A percentile compares a stretch with the other conserved stretches of the same genome.
Evolutionary conservation across 2,113 vertebrate species (phyloP).

Genomic region (Zapus hudsonius): DNA sequence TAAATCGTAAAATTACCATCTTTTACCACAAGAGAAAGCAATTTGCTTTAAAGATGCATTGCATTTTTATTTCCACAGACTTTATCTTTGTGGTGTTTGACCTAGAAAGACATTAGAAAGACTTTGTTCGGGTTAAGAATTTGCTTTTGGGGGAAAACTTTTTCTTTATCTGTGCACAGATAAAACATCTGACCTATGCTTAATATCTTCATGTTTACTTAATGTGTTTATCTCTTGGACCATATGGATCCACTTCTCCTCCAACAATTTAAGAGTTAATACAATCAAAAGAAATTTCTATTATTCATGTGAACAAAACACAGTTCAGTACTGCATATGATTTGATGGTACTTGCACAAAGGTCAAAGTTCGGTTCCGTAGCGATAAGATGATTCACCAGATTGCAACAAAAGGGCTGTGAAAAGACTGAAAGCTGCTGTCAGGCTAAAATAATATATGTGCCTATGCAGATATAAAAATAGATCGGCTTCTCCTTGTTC

Average conservation of each 20-base stretch:
- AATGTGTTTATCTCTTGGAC: constrained; percentile 42
- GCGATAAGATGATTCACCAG: constrained; percentile 61
- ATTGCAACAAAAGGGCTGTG: constrained; percentile 64
- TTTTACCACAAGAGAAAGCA: constrained; percentile 34
- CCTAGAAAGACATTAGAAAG: constrained; percentile 27
- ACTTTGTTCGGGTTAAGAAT: constrained; percentile 54
- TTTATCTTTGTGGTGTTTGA: constrained; percentile 55
- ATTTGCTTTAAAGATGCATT: constrained; percentile 52
- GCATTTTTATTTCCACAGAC: background rate
- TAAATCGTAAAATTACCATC: constrained; percentile 56
- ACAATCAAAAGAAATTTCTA: constrained; percentile 55
- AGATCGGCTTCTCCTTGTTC: constrained; percentile 83
- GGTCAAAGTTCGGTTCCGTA: constrained; percentile 81
- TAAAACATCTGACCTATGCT: constrained; percentile 46
- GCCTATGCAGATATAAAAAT: constrained; percentile 84
- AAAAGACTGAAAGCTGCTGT: constrained; percentile 70
- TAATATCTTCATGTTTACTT: constrained; percentile 42
- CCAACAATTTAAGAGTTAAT: constrained; percentile 73
- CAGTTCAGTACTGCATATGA: constrained; percentile 58
- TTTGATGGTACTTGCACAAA: constrained; percentile 61
- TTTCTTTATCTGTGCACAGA: constrained; percentile 15
- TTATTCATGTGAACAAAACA: constrained; percentile 59
- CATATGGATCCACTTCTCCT: background rate
- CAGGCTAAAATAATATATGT: constrained; percentile 75
- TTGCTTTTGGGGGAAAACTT: constrained; percentile 17